Base-by-base conservation (phyloP, 2,888 invertebrate genomes). In the Brachypalpus laphriformis region DNA sequence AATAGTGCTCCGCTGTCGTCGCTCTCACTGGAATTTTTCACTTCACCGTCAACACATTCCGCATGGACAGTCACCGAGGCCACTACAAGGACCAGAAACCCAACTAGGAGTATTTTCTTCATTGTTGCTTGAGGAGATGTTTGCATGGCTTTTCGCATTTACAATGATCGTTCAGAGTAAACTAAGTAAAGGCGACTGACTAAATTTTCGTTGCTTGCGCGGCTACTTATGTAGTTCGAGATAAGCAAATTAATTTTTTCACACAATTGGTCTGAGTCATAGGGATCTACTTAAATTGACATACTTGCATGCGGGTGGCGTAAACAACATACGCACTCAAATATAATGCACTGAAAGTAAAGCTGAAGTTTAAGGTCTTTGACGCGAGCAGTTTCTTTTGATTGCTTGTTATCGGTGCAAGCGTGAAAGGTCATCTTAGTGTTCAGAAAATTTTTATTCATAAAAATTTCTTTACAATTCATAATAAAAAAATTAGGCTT, bases 171-270 rank as follows among this genome's bases (percentile, higher is more conserved):
- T 61, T 63, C 22, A 42, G 56, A 34, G 2, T 54, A 3, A 54
- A 63, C 20, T 42, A 40, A 18, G 45, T 81, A 68, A 18, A 34
- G 20, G 31, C 31, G 45, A 82, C 82, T 82, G 76, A 82, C 70
- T 71, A 34, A 20, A 3, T 75, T 56, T 11, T 11, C 16, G 40
- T 57, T 31, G 56, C 22, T 63, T 25, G 25, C 31, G 34, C 63
- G 49, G n/a, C n/a, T n/a, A 63, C 63, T 59, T 25, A 25, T 25
- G 25, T 25, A 25, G 25, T 45, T 45, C 70, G 54, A 18, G 18
- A 16, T 11, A 18, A 72, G 40, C 22, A 31, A 77, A 66, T 57
- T 65, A 31, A 57, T 71, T 71, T 25, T 25, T 25, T 28, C 40
- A 70, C 57, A 25, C 76, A 82, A 82, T 49, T 71, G 70, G 57